These are phyloP conservation scores for Parazoanthus swiftii DNA, from an alignment of 92 coral and sea anemone genomes.

Conservation along the genomic window DNA sequence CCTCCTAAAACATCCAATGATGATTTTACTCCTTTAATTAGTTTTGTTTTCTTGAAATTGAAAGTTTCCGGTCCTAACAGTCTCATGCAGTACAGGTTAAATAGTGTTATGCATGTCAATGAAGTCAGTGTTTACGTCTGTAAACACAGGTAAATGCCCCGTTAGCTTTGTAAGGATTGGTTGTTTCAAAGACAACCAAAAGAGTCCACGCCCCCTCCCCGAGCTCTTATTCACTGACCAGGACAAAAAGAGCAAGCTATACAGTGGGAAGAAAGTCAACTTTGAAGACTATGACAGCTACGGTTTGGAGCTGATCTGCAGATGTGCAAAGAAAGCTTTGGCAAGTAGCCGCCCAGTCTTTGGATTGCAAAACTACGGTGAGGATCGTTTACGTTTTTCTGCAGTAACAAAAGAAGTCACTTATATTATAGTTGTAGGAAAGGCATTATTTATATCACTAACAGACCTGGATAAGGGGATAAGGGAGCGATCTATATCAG, in stretches of 20 bases:
- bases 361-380: constrained; percentile 53
- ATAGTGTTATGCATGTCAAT: no score
- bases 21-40: no score
- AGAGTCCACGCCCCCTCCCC: constrained; percentile 45
- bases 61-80: no score
- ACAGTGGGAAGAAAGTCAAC: constrained; percentile 34
- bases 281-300: constrained; percentile 40
- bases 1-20: no score
- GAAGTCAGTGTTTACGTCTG: background rate
- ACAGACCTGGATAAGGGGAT: no score
- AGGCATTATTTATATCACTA: no score
- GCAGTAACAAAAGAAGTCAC: background rate
- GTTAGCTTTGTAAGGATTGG: constrained; percentile 35
- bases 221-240: constrained; percentile 49
- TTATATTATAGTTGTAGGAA: background rate
- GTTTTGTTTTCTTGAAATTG: no score
- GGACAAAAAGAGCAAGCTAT: constrained; percentile 11
- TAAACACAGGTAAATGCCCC: background rate
- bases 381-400: background rate
- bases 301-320: constrained; percentile 44
- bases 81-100: no score
- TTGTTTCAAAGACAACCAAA: constrained; percentile 36
- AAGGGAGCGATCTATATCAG: background rate
- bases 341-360: constrained; percentile 27
- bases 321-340: constrained; percentile 47